Evolutionary conservation across 1,140 invertebrate species (phyloP), one percentile per base, ranked within the genome.

Genomic region (Popillia japonica): DNA sequence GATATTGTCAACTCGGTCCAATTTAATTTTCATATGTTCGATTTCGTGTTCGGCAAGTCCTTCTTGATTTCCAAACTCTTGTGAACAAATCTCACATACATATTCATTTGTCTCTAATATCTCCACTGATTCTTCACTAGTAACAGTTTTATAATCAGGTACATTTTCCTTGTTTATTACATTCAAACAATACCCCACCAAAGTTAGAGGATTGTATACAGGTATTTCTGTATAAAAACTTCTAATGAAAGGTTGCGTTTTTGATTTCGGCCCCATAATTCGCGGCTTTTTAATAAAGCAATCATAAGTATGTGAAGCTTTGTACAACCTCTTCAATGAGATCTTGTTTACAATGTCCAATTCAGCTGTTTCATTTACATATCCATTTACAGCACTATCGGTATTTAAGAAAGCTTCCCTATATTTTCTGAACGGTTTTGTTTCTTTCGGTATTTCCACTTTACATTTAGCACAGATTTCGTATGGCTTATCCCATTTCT

Each of bases 31-130:
- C 40, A 86, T 83, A 72, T 86, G 85, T 22, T 78, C 9, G 22
- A 81, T 40, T 78, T 86, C 85, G 73, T 86, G 85, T 11, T 83
- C 27, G 0, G 85, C 83, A 44, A 86, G 72, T 34, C 81, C 40
- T 76, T 84, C 83, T 0, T 78, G 41, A 76, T 84, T 83, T 73
- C 81, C 77, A 44, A 84, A 86, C 40, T 79, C 75, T 74, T 79
- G 11, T 0, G 78, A 78, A 76, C 85, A 86, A 68, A 82, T 83
- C 61, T 80, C 80, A 78, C 85, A 86, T 55, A 72, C 27, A 59
- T 78, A 74, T 34, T 75, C 64, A 17, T 78, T 20, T n/a, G 40
- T 20, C 9, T 75, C 41, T 72, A 22, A 7, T 72, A 72, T 59
- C 6, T 42, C 23, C 10, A 48, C 48, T n/a, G 40, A 34, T 34